Base-by-base conservation (phyloP, 2,888 invertebrate genomes). In the Dimorphilus gyrociliatus region DNA sequence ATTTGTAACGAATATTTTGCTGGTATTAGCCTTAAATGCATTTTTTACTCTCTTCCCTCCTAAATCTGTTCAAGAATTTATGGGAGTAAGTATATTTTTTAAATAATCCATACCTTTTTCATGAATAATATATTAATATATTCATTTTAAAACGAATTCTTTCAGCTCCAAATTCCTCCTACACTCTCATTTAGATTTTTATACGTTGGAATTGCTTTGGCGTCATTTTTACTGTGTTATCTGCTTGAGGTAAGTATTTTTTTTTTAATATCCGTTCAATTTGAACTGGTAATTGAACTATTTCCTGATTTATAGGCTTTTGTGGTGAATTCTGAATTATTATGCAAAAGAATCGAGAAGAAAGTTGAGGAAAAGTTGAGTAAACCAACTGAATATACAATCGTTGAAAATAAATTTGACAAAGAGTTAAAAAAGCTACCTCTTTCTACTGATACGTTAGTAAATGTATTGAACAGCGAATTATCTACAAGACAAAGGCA, bases 1-100 rank as follows among this genome's bases (percentile, higher is more conserved):
- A 45, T 72, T 78, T 59, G 62, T 78, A 34, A 36, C 66, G 6
- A 68, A 72, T 8, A 50, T 75, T 7, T 36, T 73, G 4, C 50
- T 68, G 1, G 68, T 76, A 44, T 63, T 70, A 0, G 57, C 60
- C 3, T 67, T 73, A 34, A 72, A 73, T 32, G 57, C 69, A 0
- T 52, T 72, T 39, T 50, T 78, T 10, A 61, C 73, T 32, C 50
- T 77, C 12, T 54, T 58, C 38, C 65, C 65, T n/a, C 44, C 49
- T 10, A 35, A 46, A 3, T 47, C 44, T 38, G 34, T 63, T 27
- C 42, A 42, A 2, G 38, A 48, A 2, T 42, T 59, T 24, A 39
- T 64, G 34, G 53, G 58, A 48, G 63, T 63, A 43, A 39, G 39
- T 30, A 24, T 17, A 26, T 10, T 25, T 24, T 17, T 15, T 12